A percentile compares a stretch with the other conserved stretches of the same genome.
phyloP scores from a whole-genome alignment of 2,797 vertebrate genomes.

The Girardinus metallicus region DNA sequence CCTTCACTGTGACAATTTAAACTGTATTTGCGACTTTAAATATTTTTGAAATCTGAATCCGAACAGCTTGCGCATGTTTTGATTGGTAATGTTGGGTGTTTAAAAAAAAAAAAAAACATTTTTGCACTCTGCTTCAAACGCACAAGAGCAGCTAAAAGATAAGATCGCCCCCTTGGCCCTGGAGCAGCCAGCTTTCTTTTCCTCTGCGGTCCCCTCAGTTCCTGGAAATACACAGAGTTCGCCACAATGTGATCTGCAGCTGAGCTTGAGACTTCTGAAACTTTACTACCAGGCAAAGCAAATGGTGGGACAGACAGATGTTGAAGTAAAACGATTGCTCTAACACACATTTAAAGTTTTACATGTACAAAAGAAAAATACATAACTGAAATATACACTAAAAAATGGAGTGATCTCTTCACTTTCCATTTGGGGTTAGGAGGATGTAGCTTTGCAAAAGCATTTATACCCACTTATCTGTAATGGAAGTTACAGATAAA shows the following conservation, averaged over 20 bases:
- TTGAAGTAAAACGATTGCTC: neutral
- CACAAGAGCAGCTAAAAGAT: conserved; percentile 14
- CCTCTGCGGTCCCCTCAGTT: conserved; percentile 37
- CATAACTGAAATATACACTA: conserved; percentile 3
- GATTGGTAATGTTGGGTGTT: conserved; percentile 2
- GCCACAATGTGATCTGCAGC: conserved; percentile 28
- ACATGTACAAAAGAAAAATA: neutral
- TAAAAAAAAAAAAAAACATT: neutral
- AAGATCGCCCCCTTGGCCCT: conserved; percentile 45
- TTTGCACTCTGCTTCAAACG: conserved; percentile 12
- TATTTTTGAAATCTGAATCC: conserved; percentile 2
- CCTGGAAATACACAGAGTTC: conserved; percentile 44
- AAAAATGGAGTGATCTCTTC: neutral
- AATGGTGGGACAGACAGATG: neutral
- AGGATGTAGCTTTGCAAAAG: neutral
- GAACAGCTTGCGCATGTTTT: conserved; percentile 9
- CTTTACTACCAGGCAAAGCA: conserved; percentile 13
- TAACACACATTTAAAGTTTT: neutral
- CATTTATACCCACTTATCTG: neutral
- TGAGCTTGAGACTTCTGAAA: conserved; percentile 48
- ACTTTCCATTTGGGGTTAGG: neutral
- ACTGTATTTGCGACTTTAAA: conserved; percentile 11
- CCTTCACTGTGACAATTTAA: neutral
- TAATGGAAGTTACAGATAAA: no score
- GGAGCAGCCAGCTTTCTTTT: conserved; percentile 51